Conservation (phyloP, 1,140 invertebrate genomes). For the Homalodisca vitripennis region DNA sequence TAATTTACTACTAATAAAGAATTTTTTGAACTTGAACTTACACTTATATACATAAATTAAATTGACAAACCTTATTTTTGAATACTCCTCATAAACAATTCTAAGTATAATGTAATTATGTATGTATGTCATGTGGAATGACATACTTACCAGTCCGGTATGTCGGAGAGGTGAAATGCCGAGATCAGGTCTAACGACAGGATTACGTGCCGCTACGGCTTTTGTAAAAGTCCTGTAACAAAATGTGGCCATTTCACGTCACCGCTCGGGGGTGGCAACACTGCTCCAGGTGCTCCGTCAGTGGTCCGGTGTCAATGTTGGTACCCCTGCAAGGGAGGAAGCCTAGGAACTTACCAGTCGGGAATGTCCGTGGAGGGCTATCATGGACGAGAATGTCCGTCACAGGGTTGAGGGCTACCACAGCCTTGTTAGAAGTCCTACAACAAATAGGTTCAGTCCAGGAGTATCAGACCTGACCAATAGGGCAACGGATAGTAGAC, state of each 20-base stretch:
- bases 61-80: too few species aligned
- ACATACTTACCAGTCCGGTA: conserved; percentile 83
- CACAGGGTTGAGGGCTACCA: conserved; percentile 74
- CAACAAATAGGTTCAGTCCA: too few species aligned
- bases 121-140: too few species aligned
- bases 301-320: conserved; percentile 68
- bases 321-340: conserved; percentile 40
- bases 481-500: too few species aligned
- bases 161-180: conserved; percentile 71
- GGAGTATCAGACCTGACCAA: too few species aligned
- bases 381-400: conserved; percentile 60
- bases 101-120: too few species aligned
- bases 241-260: too few species aligned
- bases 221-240: conserved; percentile 62
- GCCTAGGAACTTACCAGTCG: conserved; percentile 67
- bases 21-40: too few species aligned
- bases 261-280: conserved; percentile 78
- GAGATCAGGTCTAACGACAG: conserved; percentile 72
- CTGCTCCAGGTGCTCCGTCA: conserved; percentile 78
- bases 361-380: conserved; percentile 79
- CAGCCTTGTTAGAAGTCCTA: conserved; percentile 58
- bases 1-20: too few species aligned
- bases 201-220: conserved; percentile 72
- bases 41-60: too few species aligned
- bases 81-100: too few species aligned